phyloP scores from a whole-genome alignment of 1,140 invertebrate species.

The Myzus persicae region DNA sequence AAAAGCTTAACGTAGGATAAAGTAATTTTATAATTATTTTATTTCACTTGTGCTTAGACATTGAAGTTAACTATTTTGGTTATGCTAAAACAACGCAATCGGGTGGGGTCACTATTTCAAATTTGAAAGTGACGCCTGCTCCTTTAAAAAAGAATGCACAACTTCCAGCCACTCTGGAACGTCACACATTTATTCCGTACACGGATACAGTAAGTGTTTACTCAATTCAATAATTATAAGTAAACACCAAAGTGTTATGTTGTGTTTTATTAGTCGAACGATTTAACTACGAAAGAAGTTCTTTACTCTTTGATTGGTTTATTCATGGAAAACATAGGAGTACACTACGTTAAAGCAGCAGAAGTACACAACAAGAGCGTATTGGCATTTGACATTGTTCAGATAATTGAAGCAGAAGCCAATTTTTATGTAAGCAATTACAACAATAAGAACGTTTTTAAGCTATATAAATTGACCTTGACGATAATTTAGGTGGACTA shows the following conservation, averaged over 20 bases:
- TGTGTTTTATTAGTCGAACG: not conserved
- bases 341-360: not conserved
- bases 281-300: conserved; percentile 24
- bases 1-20: no score
- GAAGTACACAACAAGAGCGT: conserved; percentile 35
- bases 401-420: conserved; percentile 48
- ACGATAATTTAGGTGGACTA: not conserved
- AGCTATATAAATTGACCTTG: not conserved
- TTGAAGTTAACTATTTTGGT: conserved; percentile 32
- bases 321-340: conserved; percentile 49
- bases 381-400: not conserved
- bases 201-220: not conserved
- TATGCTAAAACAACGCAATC: conserved; percentile 42
- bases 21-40: not conserved
- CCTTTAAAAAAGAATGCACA: conserved; percentile 38
- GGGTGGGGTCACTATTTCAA: conserved; percentile 19
- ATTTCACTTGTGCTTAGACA: not conserved
- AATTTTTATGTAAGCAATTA: conserved; percentile 32
- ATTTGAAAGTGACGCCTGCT: conserved; percentile 13
- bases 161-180: conserved; percentile 26
- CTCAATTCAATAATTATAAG: not conserved
- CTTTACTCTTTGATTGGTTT: conserved; percentile 37
- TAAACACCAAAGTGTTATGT: not conserved
- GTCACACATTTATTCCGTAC: conserved; percentile 26
- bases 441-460: not conserved